Evolutionary conservation across 64 coral and sea anemone species (phyloP), one percentile per base, ranked within the genome.

Genomic region (Acropora yongei): DNA sequence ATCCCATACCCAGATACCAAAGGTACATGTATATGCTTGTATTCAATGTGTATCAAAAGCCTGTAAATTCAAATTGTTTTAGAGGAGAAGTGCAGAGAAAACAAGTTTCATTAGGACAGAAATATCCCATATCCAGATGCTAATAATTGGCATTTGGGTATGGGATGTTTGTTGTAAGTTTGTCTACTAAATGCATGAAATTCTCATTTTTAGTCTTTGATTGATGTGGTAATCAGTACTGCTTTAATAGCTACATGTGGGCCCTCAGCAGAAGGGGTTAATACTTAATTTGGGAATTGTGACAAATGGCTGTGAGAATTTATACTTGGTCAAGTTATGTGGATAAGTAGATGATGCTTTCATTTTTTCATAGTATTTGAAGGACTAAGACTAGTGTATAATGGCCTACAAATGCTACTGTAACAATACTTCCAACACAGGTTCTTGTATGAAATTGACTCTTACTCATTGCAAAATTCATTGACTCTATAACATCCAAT

Each of bases 51-150:
- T 30, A 30, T 81, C 17, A 69, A 49, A 47, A 53, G 5, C 16
- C 47, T 41, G 18, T 30, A 30, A 30, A 30, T 30, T 30, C 30
- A 30, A 30, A 30, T 75, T 39, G 9, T 47, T 78, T 13, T 20
- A 96, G 95, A 96, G 73, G 95, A 96, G 49, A 93, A 82, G 18
- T 78, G 86, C 41, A 86, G 95, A 58, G 95, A 96, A 78, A 72
- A 17, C 12, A 96, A 68, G 66, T 96, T 96, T 57, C 93, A 96
- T 39, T 90, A 85, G 87, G 57, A 92, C 77, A 93, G 80, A 67
- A 80, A 87, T 60, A 68, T 96, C 3, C 88, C 91, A 68, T 93
- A 93, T 90, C 91, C 95, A 20, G 18, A 41, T n/a, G 53, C 82
- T 13, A 93, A 84, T 89, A 30, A 89, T 39, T 89, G 41, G 44